Evolutionary conservation across 2,888 invertebrate genomes (phyloP).

Genomic region (Caenorhabditis sp.): DNA sequence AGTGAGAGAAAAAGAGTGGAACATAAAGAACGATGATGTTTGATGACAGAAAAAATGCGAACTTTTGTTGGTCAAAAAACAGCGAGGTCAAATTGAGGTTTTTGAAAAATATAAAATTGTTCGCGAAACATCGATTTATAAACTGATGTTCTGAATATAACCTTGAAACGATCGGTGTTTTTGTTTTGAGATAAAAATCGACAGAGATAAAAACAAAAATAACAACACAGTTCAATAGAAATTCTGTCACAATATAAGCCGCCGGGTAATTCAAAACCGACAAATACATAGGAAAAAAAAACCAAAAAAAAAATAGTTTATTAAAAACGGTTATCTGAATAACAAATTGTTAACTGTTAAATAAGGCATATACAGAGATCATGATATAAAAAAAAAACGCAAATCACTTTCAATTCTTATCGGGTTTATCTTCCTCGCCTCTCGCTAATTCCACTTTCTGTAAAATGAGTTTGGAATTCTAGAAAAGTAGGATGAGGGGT

Average conservation of each 20-base stretch:
- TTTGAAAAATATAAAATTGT: background rate
- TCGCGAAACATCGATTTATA: background rate
- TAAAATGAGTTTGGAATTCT: too few relatives aligned
- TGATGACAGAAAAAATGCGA: background rate
- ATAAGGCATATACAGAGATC: background rate
- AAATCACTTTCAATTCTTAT: background rate
- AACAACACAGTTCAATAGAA: too few relatives aligned
- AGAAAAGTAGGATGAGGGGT: background rate
- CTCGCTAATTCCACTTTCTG: background rate
- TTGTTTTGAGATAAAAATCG: too few relatives aligned
- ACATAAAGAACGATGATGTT: background rate
- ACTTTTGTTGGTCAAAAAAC: background rate
- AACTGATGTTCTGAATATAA: background rate
- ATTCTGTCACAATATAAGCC: too few relatives aligned
- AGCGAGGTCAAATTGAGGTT: background rate
- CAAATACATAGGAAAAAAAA: too few relatives aligned
- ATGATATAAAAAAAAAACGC: background rate
- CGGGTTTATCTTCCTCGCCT: background rate
- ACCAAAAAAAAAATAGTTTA: too few relatives aligned
- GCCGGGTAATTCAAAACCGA: too few relatives aligned
- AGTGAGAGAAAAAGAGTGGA: background rate
- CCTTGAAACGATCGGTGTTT: background rate
- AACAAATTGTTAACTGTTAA: background rate
- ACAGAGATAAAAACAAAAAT: too few relatives aligned
- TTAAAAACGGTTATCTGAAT: too few relatives aligned